Conservation (phyloP, 2,888 invertebrate genomes). For the Cetonia aurata region DNA sequence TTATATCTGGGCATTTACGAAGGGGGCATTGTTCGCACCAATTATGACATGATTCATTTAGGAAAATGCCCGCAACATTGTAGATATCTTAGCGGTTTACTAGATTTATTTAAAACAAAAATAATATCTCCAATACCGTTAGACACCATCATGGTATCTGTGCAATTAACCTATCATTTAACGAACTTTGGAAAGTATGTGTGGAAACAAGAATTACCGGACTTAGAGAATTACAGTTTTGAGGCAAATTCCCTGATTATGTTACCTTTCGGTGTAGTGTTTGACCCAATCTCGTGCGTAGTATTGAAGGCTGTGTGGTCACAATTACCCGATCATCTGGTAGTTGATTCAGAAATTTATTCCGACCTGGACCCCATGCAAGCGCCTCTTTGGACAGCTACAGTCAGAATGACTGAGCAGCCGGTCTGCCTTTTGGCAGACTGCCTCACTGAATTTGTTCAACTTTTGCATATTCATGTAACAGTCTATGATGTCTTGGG, state of each 20-base stretch:
- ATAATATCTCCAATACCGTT: constrained; percentile 74
- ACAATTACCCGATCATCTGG: constrained; percentile 84
- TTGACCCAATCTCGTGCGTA: constrained; percentile 84
- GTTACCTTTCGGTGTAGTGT: constrained; percentile 88
- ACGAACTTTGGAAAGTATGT: constrained; percentile 68
- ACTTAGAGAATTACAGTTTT: constrained; percentile 70
- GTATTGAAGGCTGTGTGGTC: constrained; percentile 89
- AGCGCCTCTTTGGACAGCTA: constrained; percentile 85
- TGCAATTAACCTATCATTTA: constrained; percentile 79
- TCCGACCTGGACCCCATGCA: constrained; percentile 88
- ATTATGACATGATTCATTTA: constrained; percentile 91
- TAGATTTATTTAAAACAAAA: constrained; percentile 92
- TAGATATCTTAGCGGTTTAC: constrained; percentile 84
- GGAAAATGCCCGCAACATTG: constrained; percentile 84
- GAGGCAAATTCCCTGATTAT: constrained; percentile 69
- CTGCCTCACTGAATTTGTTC: constrained; percentile 78
- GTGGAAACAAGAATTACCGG: constrained; percentile 74
- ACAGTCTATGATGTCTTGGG: constrained; percentile 70
- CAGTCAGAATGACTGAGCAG: constrained; percentile 75
- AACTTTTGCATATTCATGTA: constrained; percentile 72
- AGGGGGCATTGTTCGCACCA: constrained; percentile 81
- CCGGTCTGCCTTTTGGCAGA: constrained; percentile 84
- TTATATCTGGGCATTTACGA: constrained; percentile 86
- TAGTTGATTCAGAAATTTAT: constrained; percentile 89
- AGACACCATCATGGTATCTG: constrained; percentile 78